Percentiles rank a stretch among this genome's conserved stretches.
phyloP scores from a whole-genome alignment of 2,888 invertebrate genomes.

The Brachycybe producta region DNA sequence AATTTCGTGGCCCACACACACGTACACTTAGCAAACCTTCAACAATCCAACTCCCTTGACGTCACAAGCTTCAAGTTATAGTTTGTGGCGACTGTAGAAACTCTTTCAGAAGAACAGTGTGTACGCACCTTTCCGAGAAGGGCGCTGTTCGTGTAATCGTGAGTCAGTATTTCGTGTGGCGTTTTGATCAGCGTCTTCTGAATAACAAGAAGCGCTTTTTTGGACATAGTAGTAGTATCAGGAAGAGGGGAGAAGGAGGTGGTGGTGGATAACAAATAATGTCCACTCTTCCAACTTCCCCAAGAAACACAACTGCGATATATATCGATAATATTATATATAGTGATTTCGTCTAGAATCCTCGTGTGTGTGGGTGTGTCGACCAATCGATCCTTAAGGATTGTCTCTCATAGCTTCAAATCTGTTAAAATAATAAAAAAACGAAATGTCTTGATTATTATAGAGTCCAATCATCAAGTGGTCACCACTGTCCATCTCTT shows the following conservation, averaged over 20 bases:
- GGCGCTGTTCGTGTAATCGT: conserved; percentile 4
- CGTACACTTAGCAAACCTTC: background rate
- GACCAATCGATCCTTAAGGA: no score
- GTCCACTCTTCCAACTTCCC: background rate
- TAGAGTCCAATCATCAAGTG: no score
- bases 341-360: no score
- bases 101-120: no score
- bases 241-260: no score
- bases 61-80: background rate
- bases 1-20: background rate
- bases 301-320: background rate
- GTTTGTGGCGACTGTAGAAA: background rate
- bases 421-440: no score
- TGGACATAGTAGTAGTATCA: conserved; percentile 7
- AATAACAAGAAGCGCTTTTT: conserved; percentile 13
- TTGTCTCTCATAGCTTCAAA: no score
- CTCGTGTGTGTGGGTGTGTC: no score
- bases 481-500: no score
- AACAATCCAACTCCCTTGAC: background rate
- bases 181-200: conserved; percentile 6
- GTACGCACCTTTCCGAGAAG: conserved; percentile 9
- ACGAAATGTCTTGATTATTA: no score
- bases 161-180: background rate
- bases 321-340: no score
- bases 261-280: no score